phyloP scores from a whole-genome alignment of 2,888 invertebrate species.

The Hirtodrosophila histrioides region DNA sequence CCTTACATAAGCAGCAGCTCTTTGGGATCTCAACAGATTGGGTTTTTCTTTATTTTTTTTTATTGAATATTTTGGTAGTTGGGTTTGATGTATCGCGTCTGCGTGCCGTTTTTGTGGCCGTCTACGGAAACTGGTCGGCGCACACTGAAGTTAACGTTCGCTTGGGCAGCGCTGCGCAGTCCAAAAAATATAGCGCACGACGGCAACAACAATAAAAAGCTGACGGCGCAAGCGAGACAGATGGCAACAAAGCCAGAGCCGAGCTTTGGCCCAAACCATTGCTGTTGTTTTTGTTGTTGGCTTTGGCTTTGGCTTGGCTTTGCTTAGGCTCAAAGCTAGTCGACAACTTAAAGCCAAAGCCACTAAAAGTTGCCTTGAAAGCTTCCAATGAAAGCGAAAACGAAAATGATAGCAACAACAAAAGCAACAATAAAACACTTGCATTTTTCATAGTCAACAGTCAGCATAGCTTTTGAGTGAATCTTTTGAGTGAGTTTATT shows the following conservation, averaged over 20 bases:
- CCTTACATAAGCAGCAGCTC: conserved; percentile 49
- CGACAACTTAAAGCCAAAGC: conserved; percentile 42
- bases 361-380: conserved; percentile 69
- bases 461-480: conserved; percentile 44
- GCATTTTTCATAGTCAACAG: conserved; percentile 65
- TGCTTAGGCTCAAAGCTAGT: conserved; percentile 48
- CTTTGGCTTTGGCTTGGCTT: conserved; percentile 1
- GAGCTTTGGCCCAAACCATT: conserved; percentile 68
- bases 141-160: conserved; percentile 84
- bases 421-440: conserved; percentile 59
- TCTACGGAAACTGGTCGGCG: conserved; percentile 85
- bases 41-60: conserved; percentile 19
- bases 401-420: conserved; percentile 37
- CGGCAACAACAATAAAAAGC: conserved; percentile 53
- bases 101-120: conserved; percentile 83
- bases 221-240: conserved; percentile 57
- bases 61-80: conserved; percentile 21
- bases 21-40: conserved; percentile 17
- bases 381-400: conserved; percentile 81
- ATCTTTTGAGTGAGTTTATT: conserved; percentile 39
- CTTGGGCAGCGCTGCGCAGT: conserved; percentile 73
- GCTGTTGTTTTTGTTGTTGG: conserved; percentile 14
- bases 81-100: conserved; percentile 47
- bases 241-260: conserved; percentile 27
- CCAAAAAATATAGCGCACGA: conserved; percentile 70